Evolutionary conservation across 2,888 invertebrate genomes (phyloP).

Genomic region (Perdita meconis): DNA sequence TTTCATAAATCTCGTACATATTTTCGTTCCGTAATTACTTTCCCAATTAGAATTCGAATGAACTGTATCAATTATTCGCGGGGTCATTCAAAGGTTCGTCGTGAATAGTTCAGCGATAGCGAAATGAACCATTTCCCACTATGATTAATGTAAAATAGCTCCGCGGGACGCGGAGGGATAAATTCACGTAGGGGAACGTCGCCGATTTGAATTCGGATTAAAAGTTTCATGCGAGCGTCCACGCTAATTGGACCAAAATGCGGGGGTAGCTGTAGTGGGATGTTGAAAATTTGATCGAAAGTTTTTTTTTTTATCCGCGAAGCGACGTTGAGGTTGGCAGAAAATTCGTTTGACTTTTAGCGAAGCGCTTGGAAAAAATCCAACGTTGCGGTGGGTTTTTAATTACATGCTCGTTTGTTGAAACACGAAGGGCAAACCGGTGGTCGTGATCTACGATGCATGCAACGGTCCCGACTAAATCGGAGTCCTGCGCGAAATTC

Average conservation of each 20-base stretch:
- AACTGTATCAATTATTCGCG: not conserved
- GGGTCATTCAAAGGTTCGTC: not conserved
- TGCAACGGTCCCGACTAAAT: constrained; percentile 28
- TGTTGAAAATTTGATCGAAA: constrained; percentile 2
- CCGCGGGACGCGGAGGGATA: not conserved
- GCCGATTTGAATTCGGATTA: constrained; percentile 17
- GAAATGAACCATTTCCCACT: not conserved
- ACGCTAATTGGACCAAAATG: constrained; percentile 22
- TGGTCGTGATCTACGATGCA: constrained; percentile 35
- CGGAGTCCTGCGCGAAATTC: constrained; percentile 23
- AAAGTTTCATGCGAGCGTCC: constrained; percentile 28
- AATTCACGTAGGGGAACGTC: not conserved
- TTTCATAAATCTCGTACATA: too few relatives aligned
- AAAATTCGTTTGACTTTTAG: not conserved
- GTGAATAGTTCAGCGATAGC: not conserved
- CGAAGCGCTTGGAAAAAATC: not conserved
- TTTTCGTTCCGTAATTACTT: too few relatives aligned
- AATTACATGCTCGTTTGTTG: constrained; percentile 27
- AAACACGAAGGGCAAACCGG: constrained; percentile 17
- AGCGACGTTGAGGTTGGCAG: not conserved
- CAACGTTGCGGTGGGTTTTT: constrained; percentile 16
- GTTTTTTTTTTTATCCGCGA: not conserved
- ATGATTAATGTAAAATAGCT: not conserved
- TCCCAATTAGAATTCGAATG: too few relatives aligned
- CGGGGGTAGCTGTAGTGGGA: not conserved